Evolutionary conservation across 2,113 vertebrate genomes (phyloP).

Genomic region (Solenodon paradoxus): DNA sequence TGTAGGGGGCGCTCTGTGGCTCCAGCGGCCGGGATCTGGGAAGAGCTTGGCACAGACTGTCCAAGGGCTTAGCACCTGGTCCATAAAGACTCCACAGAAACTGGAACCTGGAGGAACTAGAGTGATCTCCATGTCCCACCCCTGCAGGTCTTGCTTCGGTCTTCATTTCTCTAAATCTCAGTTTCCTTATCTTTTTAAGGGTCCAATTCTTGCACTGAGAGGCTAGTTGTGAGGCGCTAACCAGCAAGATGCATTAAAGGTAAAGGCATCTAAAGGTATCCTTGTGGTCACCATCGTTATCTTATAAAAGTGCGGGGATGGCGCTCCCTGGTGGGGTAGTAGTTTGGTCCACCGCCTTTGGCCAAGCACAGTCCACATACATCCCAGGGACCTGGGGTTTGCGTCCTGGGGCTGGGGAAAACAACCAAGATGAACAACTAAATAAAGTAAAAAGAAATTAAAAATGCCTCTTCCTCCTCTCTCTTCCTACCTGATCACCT

Average conservation of each 20-base stretch:
- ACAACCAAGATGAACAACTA: too few relatives aligned
- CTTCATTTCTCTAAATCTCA: background rate
- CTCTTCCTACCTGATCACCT: too few relatives aligned
- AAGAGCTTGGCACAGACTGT: background rate
- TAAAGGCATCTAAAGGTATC: background rate
- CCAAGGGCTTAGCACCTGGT: background rate
- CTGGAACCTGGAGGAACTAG: background rate
- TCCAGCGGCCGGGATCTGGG: background rate
- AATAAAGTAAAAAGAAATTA: too few relatives aligned
- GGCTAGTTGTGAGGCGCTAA: background rate
- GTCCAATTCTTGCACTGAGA: background rate
- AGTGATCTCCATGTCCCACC: background rate
- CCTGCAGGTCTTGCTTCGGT: background rate
- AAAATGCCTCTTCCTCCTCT: too few relatives aligned
- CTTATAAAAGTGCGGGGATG: background rate
- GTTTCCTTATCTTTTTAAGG: slow-evolving; percentile 2
- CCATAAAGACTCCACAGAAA: background rate
- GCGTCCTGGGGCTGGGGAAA: too few relatives aligned
- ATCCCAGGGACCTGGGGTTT: too few relatives aligned
- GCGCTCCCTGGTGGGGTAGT: too few relatives aligned
- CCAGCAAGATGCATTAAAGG: background rate
- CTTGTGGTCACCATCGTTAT: rapidly evolving
- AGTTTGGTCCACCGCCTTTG: too few relatives aligned
- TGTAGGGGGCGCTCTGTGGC: background rate
- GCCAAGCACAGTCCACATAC: too few relatives aligned